Conservation (phyloP, 92 coral and sea anemone species). For the Zoanthus sociatus region DNA sequence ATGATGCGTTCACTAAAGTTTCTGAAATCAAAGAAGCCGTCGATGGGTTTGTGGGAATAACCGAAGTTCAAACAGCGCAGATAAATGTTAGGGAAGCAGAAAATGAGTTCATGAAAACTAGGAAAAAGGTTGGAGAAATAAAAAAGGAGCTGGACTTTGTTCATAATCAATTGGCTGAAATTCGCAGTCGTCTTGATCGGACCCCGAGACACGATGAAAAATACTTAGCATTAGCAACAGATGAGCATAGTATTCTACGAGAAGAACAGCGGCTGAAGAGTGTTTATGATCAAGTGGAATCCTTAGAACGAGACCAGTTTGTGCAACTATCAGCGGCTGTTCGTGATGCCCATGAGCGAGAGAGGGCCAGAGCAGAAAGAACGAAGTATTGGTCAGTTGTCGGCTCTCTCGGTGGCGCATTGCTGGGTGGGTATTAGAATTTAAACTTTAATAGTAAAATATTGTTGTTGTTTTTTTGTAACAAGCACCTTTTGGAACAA, state of each 20-base stretch:
- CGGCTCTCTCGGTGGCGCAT: constrained; percentile 96
- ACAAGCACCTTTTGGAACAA: too few species aligned
- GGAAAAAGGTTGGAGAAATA: constrained; percentile 74
- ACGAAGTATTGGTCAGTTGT: constrained; percentile 98
- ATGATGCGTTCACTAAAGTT: constrained; percentile 51
- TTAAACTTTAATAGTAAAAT: too few species aligned
- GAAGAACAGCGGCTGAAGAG: constrained; percentile 85
- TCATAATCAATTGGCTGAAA: constrained; percentile 79
- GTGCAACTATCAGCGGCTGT: constrained; percentile 87
- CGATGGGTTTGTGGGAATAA: constrained; percentile 88
- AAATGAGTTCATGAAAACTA: constrained; percentile 78
- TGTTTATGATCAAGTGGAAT: constrained; percentile 74
- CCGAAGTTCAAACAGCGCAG: constrained; percentile 93
- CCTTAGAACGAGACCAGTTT: constrained; percentile 90
- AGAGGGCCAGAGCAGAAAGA: constrained; percentile 94
- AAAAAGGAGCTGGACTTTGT: constrained; percentile 69
- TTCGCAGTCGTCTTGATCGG: constrained; percentile 89
- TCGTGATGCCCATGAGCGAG: constrained; percentile 93
- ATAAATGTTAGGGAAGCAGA: constrained; percentile 84
- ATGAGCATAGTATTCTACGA: constrained; percentile 85
- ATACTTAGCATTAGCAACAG: constrained; percentile 90
- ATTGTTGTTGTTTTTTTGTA: too few species aligned
- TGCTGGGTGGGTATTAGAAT: constrained; percentile 71
- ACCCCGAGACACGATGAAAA: constrained; percentile 95
- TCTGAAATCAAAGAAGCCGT: constrained; percentile 69